A percentile compares a stretch with the other conserved stretches of the same genome.
phyloP scores from a whole-genome alignment of 2,888 invertebrate species.

The Sminthurides aquaticus region DNA sequence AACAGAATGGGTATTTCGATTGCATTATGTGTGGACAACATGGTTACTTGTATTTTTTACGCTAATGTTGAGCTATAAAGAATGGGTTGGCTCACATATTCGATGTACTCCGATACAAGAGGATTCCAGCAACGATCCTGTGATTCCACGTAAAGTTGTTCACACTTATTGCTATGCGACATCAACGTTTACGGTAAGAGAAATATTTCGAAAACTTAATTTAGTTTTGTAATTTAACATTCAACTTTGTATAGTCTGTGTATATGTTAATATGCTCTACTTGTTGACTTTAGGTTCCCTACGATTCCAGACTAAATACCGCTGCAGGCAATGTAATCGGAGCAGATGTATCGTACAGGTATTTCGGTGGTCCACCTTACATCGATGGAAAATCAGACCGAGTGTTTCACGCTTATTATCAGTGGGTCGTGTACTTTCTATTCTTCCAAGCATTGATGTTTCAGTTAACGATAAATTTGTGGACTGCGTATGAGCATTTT shows the following conservation, averaged over 20 bases:
- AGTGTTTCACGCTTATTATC: conserved; percentile 37
- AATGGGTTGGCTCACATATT: conserved; percentile 36
- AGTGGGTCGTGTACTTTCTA: conserved; percentile 35
- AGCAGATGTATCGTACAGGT: conserved; percentile 4
- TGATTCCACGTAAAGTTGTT: conserved; percentile 35
- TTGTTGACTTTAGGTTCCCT: conserved; percentile 27
- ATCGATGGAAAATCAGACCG: conserved; percentile 29
- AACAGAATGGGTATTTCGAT: conserved; percentile 39
- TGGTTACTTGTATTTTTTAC: conserved; percentile 34
- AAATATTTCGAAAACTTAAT: too few relatives aligned
- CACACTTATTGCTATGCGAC: conserved; percentile 39
- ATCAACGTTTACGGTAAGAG: conserved; percentile 41
- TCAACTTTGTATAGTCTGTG: too few relatives aligned
- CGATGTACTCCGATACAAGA: conserved; percentile 36
- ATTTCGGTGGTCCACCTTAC: conserved; percentile 31
- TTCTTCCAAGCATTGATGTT: conserved; percentile 23
- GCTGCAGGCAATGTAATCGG: conserved; percentile 3
- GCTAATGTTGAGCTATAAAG: conserved; percentile 34
- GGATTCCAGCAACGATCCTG: conserved; percentile 29
- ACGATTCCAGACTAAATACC: conserved; percentile 12
- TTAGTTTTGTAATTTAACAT: too few relatives aligned
- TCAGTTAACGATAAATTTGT: conserved; percentile 11
- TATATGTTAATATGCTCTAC: background rate
- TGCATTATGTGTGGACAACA: conserved; percentile 36
- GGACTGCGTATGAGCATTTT: conserved; percentile 12